These are phyloP conservation scores for Lytechinus variegatus DNA, from an alignment of 35 echinoderm and acorn worm species.

Conservation along the genomic window DNA sequence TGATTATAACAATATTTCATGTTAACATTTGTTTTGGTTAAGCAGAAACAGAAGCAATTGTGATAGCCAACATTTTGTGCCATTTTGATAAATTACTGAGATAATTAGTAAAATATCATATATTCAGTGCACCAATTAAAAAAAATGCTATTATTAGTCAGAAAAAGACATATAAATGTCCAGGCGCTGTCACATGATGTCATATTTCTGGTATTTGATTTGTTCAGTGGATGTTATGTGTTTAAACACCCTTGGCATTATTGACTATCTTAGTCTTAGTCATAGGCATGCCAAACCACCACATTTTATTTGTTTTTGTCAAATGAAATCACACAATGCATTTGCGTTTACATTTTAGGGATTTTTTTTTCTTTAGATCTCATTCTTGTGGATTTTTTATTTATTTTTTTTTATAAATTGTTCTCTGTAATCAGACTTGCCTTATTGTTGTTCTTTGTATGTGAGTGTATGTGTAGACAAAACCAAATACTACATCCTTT, in stretches of 20 bases:
- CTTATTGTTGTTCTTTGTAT: not conserved
- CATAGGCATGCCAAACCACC: not conserved
- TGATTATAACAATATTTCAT: not conserved
- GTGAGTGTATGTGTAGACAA: not conserved
- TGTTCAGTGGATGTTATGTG: not conserved
- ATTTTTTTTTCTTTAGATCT: not conserved
- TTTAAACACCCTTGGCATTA: not conserved
- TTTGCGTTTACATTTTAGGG: not conserved
- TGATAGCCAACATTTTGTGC: not conserved
- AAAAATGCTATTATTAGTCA: not conserved
- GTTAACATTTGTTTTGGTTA: not conserved
- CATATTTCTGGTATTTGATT: not conserved
- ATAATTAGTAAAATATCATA: not conserved
- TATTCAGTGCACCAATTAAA: not conserved
- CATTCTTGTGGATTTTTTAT: not conserved
- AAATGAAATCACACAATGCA: not conserved
- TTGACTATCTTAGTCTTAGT: not conserved
- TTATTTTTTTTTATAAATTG: not conserved
- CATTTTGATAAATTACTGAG: not conserved
- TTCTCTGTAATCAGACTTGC: not conserved
- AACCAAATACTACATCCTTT: conserved; percentile 1
- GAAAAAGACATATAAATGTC: not conserved
- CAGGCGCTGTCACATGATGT: not conserved
- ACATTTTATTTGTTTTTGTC: not conserved
- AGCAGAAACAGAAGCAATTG: not conserved